A percentile compares a stretch with the other conserved stretches of the same genome.
phyloP scores from a whole-genome alignment of 1,140 invertebrate genomes.

The Chironomus tepperi region DNA sequence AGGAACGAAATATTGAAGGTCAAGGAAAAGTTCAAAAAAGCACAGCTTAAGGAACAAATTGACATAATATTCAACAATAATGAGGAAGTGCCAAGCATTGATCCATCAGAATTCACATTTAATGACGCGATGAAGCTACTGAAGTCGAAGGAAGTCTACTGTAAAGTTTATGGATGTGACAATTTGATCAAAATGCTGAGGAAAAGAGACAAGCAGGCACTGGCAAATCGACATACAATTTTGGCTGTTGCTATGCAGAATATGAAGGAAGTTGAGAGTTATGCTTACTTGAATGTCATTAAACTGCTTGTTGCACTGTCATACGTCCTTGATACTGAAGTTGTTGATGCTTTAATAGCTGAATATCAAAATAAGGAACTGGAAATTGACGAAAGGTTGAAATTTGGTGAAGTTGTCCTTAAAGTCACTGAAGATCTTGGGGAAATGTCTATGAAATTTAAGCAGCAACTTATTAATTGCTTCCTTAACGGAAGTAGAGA shows the following conservation, averaged over 20 bases:
- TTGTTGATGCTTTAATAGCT: constrained; percentile 34
- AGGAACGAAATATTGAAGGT: constrained; percentile 26
- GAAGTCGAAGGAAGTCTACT: constrained; percentile 31
- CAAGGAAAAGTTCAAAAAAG: constrained; percentile 23
- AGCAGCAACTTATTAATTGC: constrained; percentile 54
- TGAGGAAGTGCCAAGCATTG: constrained; percentile 1
- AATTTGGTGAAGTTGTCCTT: constrained; percentile 69
- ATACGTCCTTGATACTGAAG: constrained; percentile 34
- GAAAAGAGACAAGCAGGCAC: constrained; percentile 29
- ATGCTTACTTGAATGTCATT: constrained; percentile 37
- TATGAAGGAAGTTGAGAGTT: constrained; percentile 35
- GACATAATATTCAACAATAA: constrained; percentile 28
- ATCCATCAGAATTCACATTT: constrained; percentile 26
- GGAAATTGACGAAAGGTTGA: constrained; percentile 45
- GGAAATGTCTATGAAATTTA: constrained; percentile 55
- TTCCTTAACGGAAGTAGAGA: constrained; percentile 57
- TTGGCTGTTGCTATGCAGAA: constrained; percentile 34
- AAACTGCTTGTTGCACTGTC: constrained; percentile 33
- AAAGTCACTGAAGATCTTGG: constrained; percentile 57
- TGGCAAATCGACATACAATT: constrained; percentile 33
- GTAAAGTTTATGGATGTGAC: constrained; percentile 37
- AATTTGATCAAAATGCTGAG: constrained; percentile 32
- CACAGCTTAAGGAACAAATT: constrained; percentile 28
- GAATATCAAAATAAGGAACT: constrained; percentile 31
- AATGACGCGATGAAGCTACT: constrained; percentile 32